These are phyloP conservation scores for Aphrophora alni DNA, from an alignment of 2,888 invertebrate genomes.

Conservation along the genomic window DNA sequence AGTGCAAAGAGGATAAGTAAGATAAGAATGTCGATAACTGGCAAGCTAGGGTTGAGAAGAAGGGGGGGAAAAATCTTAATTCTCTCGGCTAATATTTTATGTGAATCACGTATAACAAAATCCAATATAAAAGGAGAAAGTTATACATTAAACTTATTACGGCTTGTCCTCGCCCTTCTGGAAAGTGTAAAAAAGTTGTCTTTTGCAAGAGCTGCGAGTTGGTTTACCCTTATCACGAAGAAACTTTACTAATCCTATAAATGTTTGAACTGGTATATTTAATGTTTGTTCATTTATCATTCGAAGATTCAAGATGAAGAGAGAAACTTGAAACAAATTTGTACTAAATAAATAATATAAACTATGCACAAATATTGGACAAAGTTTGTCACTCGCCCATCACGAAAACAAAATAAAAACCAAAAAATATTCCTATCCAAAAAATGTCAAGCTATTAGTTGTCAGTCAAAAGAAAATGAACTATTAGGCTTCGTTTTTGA, in stretches of 20 bases:
- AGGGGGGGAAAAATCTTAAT: background rate
- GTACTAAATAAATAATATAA: no score
- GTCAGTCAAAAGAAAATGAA: no score
- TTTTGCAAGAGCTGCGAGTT: background rate
- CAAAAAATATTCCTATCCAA: no score
- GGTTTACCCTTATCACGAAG: conserved; percentile 2
- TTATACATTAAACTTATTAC: conserved; percentile 9
- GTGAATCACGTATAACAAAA: conserved; percentile 6
- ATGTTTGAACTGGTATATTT: background rate
- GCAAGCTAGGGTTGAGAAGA: background rate
- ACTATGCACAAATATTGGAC: no score
- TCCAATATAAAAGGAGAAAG: conserved; percentile 6
- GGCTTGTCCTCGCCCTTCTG: background rate
- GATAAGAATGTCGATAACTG: background rate
- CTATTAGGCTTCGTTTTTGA: no score
- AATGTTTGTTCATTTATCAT: no score
- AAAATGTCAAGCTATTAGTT: no score
- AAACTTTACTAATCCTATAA: background rate
- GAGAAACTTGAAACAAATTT: no score
- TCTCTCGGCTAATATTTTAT: background rate
- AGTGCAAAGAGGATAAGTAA: background rate
- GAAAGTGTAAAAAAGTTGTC: background rate
- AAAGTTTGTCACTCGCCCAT: no score
- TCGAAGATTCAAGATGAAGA: no score
- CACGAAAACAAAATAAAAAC: no score